phyloP scores from a whole-genome alignment of 1,140 invertebrate genomes.

The Drosophila jambulina region DNA sequence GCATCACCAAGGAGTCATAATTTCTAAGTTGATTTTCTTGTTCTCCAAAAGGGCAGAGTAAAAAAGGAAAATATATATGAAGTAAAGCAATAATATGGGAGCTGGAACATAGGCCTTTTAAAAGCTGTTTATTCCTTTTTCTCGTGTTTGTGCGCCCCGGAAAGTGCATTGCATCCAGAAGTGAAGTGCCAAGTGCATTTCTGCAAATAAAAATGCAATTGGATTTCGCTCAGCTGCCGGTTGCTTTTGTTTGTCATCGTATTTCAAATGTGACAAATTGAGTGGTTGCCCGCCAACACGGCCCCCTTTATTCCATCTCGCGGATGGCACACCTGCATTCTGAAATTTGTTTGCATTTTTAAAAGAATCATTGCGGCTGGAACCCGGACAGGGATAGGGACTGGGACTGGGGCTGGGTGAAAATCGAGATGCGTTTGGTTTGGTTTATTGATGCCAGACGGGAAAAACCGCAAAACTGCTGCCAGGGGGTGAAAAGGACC shows the following conservation, averaged over 20 bases:
- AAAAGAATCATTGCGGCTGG: conserved; percentile 56
- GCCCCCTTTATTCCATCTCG: conserved; percentile 16
- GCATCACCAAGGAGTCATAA: conserved; percentile 74
- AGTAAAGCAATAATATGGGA: neutral
- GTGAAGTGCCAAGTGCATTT: conserved; percentile 76
- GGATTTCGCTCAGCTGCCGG: conserved; percentile 62
- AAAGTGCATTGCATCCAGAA: conserved; percentile 28
- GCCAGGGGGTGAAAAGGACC: conserved; percentile 40
- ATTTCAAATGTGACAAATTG: conserved; percentile 83
- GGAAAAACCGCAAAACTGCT: conserved; percentile 65
- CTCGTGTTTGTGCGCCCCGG: neutral
- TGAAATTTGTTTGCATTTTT: conserved; percentile 82
- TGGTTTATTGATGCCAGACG: conserved; percentile 57
- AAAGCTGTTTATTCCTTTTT: conserved; percentile 27
- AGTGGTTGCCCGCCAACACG: conserved; percentile 48
- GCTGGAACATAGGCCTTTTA: conserved; percentile 15
- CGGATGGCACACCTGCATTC: conserved; percentile 56
- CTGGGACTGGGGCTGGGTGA: neutral
- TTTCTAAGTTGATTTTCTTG: conserved; percentile 83
- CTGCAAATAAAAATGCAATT: conserved; percentile 84
- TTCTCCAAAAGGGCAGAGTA: conserved; percentile 17
- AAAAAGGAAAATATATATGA: neutral
- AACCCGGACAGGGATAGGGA: neutral
- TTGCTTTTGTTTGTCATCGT: conserved; percentile 63
- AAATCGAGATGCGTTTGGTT: conserved; percentile 48